Conservation (phyloP, 2,113 vertebrate species). For the Shinisaurus crocodilurus region DNA sequence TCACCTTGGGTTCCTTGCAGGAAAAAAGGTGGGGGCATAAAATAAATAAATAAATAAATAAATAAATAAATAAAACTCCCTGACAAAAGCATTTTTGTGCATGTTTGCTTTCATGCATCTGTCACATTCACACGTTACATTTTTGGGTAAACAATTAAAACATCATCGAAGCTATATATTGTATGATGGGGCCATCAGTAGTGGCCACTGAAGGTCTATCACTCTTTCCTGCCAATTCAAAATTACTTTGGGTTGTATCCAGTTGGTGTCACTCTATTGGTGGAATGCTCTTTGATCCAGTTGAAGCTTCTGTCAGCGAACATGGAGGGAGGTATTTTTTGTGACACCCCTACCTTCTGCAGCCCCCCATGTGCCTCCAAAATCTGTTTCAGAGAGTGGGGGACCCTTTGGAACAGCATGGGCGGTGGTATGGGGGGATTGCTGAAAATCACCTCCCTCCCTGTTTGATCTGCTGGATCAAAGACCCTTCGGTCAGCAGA, state of each 20-base stretch:
- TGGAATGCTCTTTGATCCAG: neutral
- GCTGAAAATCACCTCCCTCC: neutral
- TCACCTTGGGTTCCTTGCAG: too few species aligned
- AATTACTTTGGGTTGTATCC: neutral
- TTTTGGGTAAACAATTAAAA: neutral
- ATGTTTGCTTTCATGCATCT: neutral
- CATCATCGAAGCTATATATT: neutral
- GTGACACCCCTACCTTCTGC: neutral
- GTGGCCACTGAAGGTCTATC: neutral
- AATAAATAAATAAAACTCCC: too few species aligned
- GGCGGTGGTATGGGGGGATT: neutral
- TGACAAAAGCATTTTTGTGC: neutral
- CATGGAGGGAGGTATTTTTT: neutral
- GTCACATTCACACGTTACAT: neutral
- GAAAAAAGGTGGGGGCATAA: too few species aligned
- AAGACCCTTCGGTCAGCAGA: neutral
- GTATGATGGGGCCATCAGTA: neutral
- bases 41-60: too few species aligned
- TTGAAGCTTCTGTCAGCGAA: neutral
- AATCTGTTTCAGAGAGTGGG: neutral
- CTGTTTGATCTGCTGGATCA: neutral
- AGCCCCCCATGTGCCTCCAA: neutral
- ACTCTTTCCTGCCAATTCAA: neutral
- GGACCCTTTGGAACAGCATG: neutral
- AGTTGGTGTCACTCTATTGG: neutral